Evolutionary conservation across 1,140 invertebrate species (phyloP), one percentile per base, ranked within the genome.

Genomic region (Drosophila nikananu): DNA sequence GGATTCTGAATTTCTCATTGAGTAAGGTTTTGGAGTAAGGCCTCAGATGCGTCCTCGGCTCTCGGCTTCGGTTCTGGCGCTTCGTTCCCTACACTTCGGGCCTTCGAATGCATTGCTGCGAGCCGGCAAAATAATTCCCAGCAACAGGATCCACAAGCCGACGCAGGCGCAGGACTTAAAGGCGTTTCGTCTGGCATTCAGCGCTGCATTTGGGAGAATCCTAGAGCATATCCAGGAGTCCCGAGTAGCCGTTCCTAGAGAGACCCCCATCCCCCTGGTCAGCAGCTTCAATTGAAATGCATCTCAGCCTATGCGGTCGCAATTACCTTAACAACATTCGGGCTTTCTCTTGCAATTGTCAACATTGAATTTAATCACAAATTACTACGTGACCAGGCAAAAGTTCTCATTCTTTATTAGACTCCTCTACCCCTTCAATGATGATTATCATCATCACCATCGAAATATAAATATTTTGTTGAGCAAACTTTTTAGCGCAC

Each of bases 1-100:
- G 87, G 81, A 84, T 91, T 91, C 87, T 91, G 87, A 91, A 81
- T 87, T 91, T 91, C 83, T 79, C 83, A 87, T 91, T 91, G 87
- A 84, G 87, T 77, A 91, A 91, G 87, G 87, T 87, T 91, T 71
- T 75, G 41, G 68, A 73, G 79, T 75, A 66, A 41, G 44, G 41
- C 60, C 65, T 55, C 49, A 49, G 57, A 35, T 44, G 37, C 64
- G 58, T 63, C 23, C 23, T 83, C 72, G 76, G 42, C n/a, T 30
- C 51, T n/a, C n/a, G n/a, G 27, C 17, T 39, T 77, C 73, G 73
- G 44, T 30, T 66, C 35, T 46, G 0, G 23, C 32, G 23, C 41
- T 55, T 63, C 59, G 70, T 49, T 59, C 39, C 71, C 62, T 48
- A 46, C 64, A 46, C 64, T 73, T 73, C 71, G 71, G 42, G 46